Base-by-base conservation (phyloP, 2,797 vertebrate genomes). In the Halcyon smyrnensis region DNA sequence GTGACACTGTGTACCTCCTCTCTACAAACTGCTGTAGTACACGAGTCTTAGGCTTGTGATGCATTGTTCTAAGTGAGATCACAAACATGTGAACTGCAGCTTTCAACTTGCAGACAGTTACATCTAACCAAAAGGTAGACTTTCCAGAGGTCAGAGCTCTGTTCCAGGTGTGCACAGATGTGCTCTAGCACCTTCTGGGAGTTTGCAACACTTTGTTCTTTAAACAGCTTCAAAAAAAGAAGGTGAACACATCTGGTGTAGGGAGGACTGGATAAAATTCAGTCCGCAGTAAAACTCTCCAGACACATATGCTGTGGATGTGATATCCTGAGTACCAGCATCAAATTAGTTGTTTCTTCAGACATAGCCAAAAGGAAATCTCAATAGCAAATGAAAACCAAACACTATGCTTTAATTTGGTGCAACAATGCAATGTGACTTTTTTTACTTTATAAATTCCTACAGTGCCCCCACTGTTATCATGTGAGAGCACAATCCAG, bases 221-320 rank as follows among this genome's bases (percentile, higher is more conserved):
- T 59, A 59, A 11, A 21, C 3, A 89, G 15, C 16, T 67, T 62
- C 18, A 76, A 45, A 62, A 64, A 27, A 9, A 45, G 15, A n/a
- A 0, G 0, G 15, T 57, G 39, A 32, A 37, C 70, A 74, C 5
- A 17, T 70, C 11, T 67, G 21, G 4, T 4, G 7, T 36, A 7
- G 6, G 36, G 4, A 24, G 10, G 18, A 50, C 37, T 16, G 27
- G 50, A 46, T 36, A 34, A 93, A 90, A 82, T 59, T 62, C 67
- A 69, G 28, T 45, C 15, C 25, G 9, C 20, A 50, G 32, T 67
- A 69, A 89, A 91, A 51, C 5, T 62, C 32, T 60, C 12, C 36
- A 62, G 20, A 14, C 25, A 20, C 5, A 18, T 51, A 6, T 1
- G 12, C 12, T 28, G 11, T 76, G 71, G 16, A 28, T 69, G 11